A percentile compares a stretch with the other conserved stretches of the same genome.
These are phyloP conservation scores for Taurulus bubalis DNA, from an alignment of 2,113 vertebrate species.

Conservation along the genomic window DNA sequence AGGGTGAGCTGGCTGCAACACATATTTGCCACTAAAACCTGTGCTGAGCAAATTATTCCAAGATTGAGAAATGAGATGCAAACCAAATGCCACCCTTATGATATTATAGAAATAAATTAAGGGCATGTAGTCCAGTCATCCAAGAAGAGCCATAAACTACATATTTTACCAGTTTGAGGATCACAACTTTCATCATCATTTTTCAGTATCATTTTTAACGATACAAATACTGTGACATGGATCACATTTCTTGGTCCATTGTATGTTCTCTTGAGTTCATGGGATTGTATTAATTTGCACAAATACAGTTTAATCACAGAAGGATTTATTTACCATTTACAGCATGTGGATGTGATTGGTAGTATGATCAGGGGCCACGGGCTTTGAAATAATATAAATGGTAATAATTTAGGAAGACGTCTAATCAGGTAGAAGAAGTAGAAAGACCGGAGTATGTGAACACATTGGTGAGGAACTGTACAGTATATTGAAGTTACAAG, in stretches of 20 bases:
- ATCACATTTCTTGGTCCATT: not conserved
- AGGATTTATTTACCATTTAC: not conserved
- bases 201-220: not conserved
- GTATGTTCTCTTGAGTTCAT: not conserved
- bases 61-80: constrained; percentile 12
- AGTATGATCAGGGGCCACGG: not conserved
- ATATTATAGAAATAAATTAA: constrained; percentile 4
- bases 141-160: not conserved
- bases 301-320: not conserved
- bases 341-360: not conserved
- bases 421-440: not conserved
- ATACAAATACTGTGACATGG: not conserved
- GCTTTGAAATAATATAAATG: not conserved
- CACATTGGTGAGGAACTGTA: not conserved
- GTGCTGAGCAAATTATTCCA: constrained; percentile 36
- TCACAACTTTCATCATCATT: not conserved
- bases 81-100: not conserved
- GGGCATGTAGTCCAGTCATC: not conserved
- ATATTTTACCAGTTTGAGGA: not conserved
- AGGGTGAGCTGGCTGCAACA: constrained; percentile 13
- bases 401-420: not conserved
- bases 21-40: constrained; percentile 32
- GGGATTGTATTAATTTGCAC: not conserved
- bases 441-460: not conserved
- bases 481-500: not conserved